phyloP scores from a whole-genome alignment of 2,797 vertebrate species.

The Sebastes aleutianus region DNA sequence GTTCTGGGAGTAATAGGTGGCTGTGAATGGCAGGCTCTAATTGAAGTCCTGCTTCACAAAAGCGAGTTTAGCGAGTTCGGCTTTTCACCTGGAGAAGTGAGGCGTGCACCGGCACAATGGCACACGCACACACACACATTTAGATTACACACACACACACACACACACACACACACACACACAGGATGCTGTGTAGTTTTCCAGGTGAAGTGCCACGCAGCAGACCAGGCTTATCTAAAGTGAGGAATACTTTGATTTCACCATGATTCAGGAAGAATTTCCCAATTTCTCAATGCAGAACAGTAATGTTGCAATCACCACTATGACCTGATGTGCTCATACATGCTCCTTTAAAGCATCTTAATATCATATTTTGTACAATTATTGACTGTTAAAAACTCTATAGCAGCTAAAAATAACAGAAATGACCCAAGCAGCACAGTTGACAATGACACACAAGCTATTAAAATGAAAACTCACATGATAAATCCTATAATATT shows the following conservation, averaged over 20 bases:
- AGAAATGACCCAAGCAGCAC: neutral
- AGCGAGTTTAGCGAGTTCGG: constrained; percentile 55
- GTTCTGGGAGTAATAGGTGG: neutral
- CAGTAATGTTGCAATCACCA: neutral
- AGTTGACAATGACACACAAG: neutral
- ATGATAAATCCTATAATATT: neutral
- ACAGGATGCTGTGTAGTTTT: constrained; percentile 4
- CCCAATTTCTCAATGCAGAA: neutral
- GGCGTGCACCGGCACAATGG: constrained; percentile 19
- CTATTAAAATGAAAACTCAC: neutral
- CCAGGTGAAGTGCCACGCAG: constrained; percentile 40
- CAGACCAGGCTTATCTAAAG: neutral
- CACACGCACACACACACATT: neutral
- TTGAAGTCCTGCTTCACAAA: constrained; percentile 41
- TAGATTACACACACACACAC: neutral
- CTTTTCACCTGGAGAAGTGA: constrained; percentile 44
- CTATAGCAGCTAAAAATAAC: neutral
- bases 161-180: neutral
- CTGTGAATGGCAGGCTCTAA: constrained; percentile 32
- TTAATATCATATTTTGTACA: neutral
- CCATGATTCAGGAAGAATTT: constrained; percentile 28
- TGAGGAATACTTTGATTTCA: neutral
- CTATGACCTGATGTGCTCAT: neutral
- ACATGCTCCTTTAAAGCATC: neutral
- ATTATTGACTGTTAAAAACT: neutral